Percentiles rank a stretch among this genome's conserved stretches.
phyloP scores from a whole-genome alignment of 2,797 vertebrate species.

The Spheniscus humboldti region DNA sequence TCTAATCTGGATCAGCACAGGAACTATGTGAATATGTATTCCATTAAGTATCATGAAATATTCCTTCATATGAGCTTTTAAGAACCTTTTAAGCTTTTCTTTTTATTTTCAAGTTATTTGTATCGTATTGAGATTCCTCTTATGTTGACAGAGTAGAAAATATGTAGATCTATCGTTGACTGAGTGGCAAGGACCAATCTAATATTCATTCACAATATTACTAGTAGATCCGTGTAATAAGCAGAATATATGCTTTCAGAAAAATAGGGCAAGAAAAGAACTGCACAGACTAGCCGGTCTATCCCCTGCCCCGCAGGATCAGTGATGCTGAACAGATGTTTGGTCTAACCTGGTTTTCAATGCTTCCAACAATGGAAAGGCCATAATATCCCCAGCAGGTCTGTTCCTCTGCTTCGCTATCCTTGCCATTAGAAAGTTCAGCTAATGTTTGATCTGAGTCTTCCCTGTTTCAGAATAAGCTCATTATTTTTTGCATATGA shows the following conservation, averaged over 20 bases:
- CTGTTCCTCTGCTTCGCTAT: neutral
- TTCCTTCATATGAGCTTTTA: neutral
- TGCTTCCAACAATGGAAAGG: neutral
- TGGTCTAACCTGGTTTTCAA: neutral
- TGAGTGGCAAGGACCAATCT: neutral
- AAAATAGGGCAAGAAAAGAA: neutral
- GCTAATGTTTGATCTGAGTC: neutral
- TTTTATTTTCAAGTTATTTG: neutral
- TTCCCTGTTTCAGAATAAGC: neutral
- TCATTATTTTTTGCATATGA: neutral
- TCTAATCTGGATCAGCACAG: neutral
- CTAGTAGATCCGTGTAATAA: neutral
- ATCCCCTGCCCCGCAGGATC: neutral
- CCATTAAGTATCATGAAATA: neutral
- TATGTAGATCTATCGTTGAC: neutral
- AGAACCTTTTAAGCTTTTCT: neutral
- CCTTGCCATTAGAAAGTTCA: neutral
- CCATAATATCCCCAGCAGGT: neutral
- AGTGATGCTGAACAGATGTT: neutral
- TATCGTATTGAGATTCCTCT: neutral
- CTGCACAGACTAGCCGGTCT: neutral
- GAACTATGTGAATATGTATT: neutral
- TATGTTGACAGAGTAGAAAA: neutral
- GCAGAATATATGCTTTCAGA: neutral
- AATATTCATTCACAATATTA: neutral